Evolutionary conservation across 1,140 invertebrate species (phyloP), one percentile per base, ranked within the genome.

Genomic region (Drosophila rhopaloa): DNA sequence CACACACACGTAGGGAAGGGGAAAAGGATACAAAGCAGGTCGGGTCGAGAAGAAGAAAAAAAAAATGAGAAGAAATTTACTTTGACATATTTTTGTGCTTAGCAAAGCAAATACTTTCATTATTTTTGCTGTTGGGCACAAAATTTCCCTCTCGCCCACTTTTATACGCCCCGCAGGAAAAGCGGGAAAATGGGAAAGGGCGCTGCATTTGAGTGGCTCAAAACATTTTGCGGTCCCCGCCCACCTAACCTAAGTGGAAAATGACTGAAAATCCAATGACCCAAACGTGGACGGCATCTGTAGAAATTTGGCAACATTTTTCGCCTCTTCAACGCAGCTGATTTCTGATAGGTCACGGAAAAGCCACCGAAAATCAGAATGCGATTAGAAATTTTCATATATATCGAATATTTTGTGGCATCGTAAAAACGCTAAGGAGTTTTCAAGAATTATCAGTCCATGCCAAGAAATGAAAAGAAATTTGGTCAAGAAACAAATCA

Each of bases 61-160:
- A 72, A 81, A 89, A 90, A 81, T 85, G 71, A 90, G 85, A 66
- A 82, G 79, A 86, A 82, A 83, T 90, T 90, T 90, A 82, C 82
- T 90, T 82, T 90, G 86, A 90, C 79, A 90, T 90, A 86, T 90
- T 90, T 90, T 90, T 85, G 86, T 90, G 86, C 86, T 90, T 90
- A 90, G 86, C 86, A 88, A 88, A 88, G 84, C 84, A 88, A 88
- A 88, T 88, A 88, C 84, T 88, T 88, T 89, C 84, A 88, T 88
- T 88, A 89, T 88, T 88, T 88, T 88, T 89, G 80, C 84, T 83
- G 83, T 65, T 89, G 84, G 67, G 83, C 84, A 88, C 86, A 89
- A 82, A 83, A 83, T 88, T 88, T 88, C 59, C 59, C 74, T 77
- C 65, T 55, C 66, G 53, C 40, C 47, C 66, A 68, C 62, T 51